Conservation (phyloP, 2,888 invertebrate genomes). For the Atrina japonica region DNA sequence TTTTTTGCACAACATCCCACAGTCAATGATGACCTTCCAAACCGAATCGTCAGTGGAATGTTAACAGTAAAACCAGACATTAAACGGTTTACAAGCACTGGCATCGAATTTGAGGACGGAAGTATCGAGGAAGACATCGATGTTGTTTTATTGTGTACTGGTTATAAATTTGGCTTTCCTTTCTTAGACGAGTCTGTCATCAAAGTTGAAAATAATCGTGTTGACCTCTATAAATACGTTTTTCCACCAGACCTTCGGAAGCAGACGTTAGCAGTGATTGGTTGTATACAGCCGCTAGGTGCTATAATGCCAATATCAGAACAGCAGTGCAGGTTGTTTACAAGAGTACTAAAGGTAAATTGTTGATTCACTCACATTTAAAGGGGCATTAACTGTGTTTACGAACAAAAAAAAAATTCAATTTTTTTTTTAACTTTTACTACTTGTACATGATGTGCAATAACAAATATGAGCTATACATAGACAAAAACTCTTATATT, state of each 20-base stretch:
- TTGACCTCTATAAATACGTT: conserved; percentile 80
- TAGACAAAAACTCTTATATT: no score
- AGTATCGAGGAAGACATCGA: conserved; percentile 73
- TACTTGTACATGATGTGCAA: no score
- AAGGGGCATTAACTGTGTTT: no score
- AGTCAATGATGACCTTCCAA: conserved; percentile 80
- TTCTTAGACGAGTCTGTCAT: conserved; percentile 77
- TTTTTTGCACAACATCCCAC: conserved; percentile 71
- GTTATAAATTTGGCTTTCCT: conserved; percentile 81
- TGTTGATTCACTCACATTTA: neutral
- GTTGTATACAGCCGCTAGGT: conserved; percentile 81
- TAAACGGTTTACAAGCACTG: conserved; percentile 66
- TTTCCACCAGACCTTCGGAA: conserved; percentile 78
- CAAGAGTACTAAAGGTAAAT: conserved; percentile 76
- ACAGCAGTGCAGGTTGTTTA: conserved; percentile 81
- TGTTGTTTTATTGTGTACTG: conserved; percentile 78
- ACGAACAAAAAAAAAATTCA: no score
- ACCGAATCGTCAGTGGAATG: conserved; percentile 77
- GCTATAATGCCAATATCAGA: conserved; percentile 82
- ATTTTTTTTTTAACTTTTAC: no score
- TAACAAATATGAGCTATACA: no score
- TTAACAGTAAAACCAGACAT: conserved; percentile 77
- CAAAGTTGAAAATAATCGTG: conserved; percentile 70
- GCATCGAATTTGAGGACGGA: conserved; percentile 72
- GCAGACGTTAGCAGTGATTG: conserved; percentile 81